Evolutionary conservation across 2,888 invertebrate genomes (phyloP), one percentile per base, ranked within the genome.

Genomic region (Idaea aversata): DNA sequence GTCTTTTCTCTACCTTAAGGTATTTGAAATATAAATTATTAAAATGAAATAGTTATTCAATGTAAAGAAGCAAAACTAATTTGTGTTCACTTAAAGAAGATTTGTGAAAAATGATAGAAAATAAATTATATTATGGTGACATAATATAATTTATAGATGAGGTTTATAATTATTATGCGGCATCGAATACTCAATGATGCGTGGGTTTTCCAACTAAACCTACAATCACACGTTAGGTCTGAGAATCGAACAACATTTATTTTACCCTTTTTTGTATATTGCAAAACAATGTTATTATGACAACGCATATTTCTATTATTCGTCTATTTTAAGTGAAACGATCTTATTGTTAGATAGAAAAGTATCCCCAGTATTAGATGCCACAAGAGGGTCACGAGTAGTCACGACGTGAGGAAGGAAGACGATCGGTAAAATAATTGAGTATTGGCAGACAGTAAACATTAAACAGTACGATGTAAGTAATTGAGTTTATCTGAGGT

Each of bases 171-270:
- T 62, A 63, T 67, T 62, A 67, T 68, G 65, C 65, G 58, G 63
- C 63, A 66, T 66, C 63, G 59, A 66, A 66, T 61, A 63, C 63
- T 61, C 63, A 66, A 66, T 63, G 65, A 66, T 61, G 63, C 58
- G 63, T 57, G 65, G 65, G 63, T 59, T 34, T 61, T 63, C 63
- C 63, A 63, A 63, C 62, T 59, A 60, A 62, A 62, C 47, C 65
- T 57, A 60, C 34, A 62, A 57, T 57, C 34, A 57, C 15, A 59
- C 62, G 25, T 25, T 25, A 25, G 25, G 25, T 25, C 25, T 25
- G 25, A 25, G 25, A 25, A 25, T 25, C 25, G 25, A 25, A 25
- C 25, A 25, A 25, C 25, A 25, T 25, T 3, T 25, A 25, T 25
- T 25, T 25, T 25, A 25, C 3, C n/a, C n/a, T 25, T 25, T 25